Base-by-base conservation (phyloP, 2,113 vertebrate species). In the Macaca nemestrina region DNA sequence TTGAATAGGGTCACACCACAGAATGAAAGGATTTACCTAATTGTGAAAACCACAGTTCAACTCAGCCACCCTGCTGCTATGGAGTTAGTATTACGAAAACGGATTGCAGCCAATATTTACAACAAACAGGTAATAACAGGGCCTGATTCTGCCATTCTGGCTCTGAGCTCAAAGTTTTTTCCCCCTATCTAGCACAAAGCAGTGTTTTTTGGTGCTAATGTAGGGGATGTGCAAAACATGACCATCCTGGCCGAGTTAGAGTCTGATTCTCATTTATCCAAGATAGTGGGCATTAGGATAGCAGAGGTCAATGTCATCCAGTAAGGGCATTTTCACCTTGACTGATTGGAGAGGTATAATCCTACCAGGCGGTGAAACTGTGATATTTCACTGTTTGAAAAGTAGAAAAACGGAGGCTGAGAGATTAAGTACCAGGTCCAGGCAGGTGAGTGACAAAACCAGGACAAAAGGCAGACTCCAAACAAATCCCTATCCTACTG, bases 71-170 rank as follows among this genome's bases (percentile, higher is more conserved):
- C 99, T 0, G 99, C 99, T 86, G 99, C 99, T 16, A 99, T 99
- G 99, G 99, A 99, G 97, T 98, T 99, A 94, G 99, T 99, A 3
- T 97, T 99, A 48, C 99, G 99, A 68, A 99, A 99, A 98, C 99
- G 99, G 97, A 99, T 99, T 40, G 99, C 99, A 13, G 99, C 99
- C 98, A 99, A 99, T 98, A 99, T 99, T 98, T 99, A 99, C 98
- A 99, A 99, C 98, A 99, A 99, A 95, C 99, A 99, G 99, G 99
- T 99, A 98, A 59, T 11, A 67, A 27, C 0, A 0, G 55, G 64
- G 17, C 11, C 68, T 45, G 35, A 1, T 70, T 50, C 78, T 55
- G 43, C 75, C 0, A 0, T 17, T 38, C 83, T 11, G 0, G n/a
- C 6, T 27, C 3, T 55, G 48, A 79, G 40, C 81, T 3, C 4